Base-by-base conservation (phyloP, 2,797 vertebrate species). In the Chelidonichthys spinosus region DNA sequence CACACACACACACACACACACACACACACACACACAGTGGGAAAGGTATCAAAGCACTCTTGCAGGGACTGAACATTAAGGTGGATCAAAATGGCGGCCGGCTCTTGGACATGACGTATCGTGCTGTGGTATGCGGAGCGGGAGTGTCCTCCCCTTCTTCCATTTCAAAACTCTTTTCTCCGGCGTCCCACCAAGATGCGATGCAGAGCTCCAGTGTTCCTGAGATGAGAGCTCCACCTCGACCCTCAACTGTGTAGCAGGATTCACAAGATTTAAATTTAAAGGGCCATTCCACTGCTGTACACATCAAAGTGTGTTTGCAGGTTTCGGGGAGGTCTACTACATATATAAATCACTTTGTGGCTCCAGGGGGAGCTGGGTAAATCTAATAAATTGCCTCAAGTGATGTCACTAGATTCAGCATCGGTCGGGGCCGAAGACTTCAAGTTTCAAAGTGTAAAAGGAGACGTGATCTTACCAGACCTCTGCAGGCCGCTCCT, bases 61-160 rank as follows among this genome's bases (percentile, higher is more conserved):
- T 52, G 14, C 46, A 35, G 13, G 40, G 36, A 72, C 0, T 6
- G 37, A 74, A 68, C 32, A 60, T 60, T 66, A 52, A 39, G 54
- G 39, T 39, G 62, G 68, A 71, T 86, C 69, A 84, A 88, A 89
- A 86, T 78, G 82, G 81, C 78, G 76, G 81, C 73, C 32, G 64
- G 58, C 56, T 84, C 74, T 47, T 37, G 14, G 63, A 79, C 63
- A 63, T 59, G 65, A 79, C 79, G 81, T 69, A 76, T 74, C 52
- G 67, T 1, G 11, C 73, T 60, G 47, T 50, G 74, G 81, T 49
- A 69, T 76, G 79, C 63, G 60, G 75, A 59, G 39, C 53, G 39
- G 40, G 49, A 36, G 54, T 37, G 1, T n/a, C 43, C 70, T 71
- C 60, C 71, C 60, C 25, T 39, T 46, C 53, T 65, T 50, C n/a